Evolutionary conservation across 2,888 invertebrate species (phyloP).

Genomic region (Cerceris rybyensis): DNA sequence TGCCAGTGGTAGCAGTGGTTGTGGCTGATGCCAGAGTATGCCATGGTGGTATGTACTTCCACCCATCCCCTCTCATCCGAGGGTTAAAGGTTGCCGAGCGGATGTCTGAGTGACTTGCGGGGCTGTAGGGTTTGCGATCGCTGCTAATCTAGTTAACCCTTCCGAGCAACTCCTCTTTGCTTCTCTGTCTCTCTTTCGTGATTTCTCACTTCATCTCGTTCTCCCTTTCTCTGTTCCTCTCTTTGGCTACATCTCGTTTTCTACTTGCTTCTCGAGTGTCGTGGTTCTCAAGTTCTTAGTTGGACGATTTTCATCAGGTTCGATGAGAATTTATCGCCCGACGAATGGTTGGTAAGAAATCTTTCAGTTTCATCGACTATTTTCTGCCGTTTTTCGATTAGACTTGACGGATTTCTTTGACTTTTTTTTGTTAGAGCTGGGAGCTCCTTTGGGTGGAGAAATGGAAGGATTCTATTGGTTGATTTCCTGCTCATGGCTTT

Average conservation of each 20-base stretch:
- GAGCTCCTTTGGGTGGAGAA: no score
- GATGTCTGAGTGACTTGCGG: slow-evolving; percentile 44
- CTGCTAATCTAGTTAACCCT: slow-evolving; percentile 64
- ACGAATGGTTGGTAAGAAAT: no score
- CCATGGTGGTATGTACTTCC: slow-evolving; percentile 31
- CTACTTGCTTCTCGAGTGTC: slow-evolving; percentile 4
- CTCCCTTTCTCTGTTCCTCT: no score
- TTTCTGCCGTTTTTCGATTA: no score
- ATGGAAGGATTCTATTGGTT: no score
- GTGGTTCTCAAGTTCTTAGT: slow-evolving; percentile 5
- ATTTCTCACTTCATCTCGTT: no score
- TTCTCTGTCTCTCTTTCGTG: no score
- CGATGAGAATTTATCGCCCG: slow-evolving; percentile 2
- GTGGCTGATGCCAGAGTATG: slow-evolving; percentile 39
- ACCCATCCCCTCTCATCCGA: not conserved
- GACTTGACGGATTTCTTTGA: no score
- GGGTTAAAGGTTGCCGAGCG: slow-evolving; percentile 49
- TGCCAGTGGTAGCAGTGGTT: slow-evolving; percentile 28
- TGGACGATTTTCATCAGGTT: slow-evolving; percentile 28
- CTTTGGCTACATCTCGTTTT: not conserved
- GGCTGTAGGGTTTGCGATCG: slow-evolving; percentile 52
- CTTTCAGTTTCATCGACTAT: no score
- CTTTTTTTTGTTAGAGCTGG: no score
- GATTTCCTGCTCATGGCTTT: no score
- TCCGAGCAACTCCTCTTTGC: not conserved